Evolutionary conservation across 2,113 vertebrate genomes (phyloP).

Genomic region (Crotalus viridis): DNA sequence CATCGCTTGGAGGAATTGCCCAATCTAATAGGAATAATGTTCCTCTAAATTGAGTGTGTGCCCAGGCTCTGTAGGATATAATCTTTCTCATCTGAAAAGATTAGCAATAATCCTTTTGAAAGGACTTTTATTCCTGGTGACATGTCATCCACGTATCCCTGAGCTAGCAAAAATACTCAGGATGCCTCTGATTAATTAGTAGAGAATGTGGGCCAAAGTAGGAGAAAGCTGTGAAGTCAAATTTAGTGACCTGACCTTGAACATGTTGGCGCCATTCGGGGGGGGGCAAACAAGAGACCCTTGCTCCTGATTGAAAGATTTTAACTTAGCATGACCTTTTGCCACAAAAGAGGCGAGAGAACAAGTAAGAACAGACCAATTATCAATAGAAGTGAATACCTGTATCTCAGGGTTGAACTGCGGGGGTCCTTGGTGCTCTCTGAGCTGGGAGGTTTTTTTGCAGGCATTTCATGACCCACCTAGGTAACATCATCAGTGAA

Average conservation of each 20-base stretch:
- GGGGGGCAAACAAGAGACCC: not conserved
- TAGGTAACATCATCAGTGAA: not conserved
- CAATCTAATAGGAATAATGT: slow-evolving; percentile 41
- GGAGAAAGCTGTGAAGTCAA: not conserved
- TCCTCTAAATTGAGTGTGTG: slow-evolving; percentile 30
- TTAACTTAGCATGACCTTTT: not conserved
- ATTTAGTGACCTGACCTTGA: not conserved
- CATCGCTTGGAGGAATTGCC: slow-evolving; percentile 9
- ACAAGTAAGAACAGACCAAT: not conserved
- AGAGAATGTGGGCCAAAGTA: not conserved
- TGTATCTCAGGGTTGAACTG: not conserved
- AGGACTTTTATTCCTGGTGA: slow-evolving; percentile 48
- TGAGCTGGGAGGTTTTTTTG: not conserved
- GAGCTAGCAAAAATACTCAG: slow-evolving; percentile 32
- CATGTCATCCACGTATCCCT: slow-evolving; percentile 47
- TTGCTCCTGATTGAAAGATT: not conserved
- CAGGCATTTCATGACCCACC: not conserved
- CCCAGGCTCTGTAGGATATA: slow-evolving; percentile 32
- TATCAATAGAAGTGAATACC: not conserved
- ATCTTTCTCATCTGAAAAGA: slow-evolving; percentile 27
- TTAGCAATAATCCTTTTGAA: slow-evolving; percentile 32
- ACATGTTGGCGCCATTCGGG: not conserved
- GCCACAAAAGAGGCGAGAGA: not conserved
- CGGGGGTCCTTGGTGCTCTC: not conserved
- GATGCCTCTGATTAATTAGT: not conserved